Base-by-base conservation (phyloP, 2,797 vertebrate genomes). In the Phyllotis vaccarum region DNA sequence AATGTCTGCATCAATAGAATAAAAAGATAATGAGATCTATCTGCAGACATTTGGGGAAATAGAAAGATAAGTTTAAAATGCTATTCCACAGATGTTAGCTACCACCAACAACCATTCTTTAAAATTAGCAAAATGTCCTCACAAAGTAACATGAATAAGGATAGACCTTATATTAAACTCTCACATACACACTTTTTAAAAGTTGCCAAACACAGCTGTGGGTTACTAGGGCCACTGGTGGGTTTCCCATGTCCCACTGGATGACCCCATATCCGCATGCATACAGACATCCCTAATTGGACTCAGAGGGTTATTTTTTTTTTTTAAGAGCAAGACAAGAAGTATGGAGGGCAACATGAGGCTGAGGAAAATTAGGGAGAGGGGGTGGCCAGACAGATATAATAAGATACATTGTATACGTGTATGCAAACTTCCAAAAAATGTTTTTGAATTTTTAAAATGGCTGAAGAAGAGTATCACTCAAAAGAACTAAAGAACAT, bases 101-200 rank as follows among this genome's bases (percentile, higher is more conserved):
- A 52, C 46, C 40, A 86, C 62, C 37, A 9, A 54, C 29, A 86
- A 92, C 12, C 34, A 4, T 87, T 92, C 49, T 72, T 79, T 74
- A 95, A 97, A 60, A 24, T 10, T 34, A 64, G 58, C 34, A 17
- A n/a, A 7, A 37, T 37, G 56, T 88, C 21, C 46, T 90, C 64
- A 79, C 43, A 92, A 90, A 90, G 58, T 88, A 85, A 62, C 88
- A n/a, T 82, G 19, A 88, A 87, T 91, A 85, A 94, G 21, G 52
- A 62, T 40, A 70, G 40, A 72, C 8, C 66, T 74, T 90, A 89
- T 17, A 74, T 74, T 86, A 78, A 37, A 86, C 37, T 43, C 56
- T 37, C 54, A 78, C 43, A 76, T 29, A 80, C n/a, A 72, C 34
- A 56, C 37, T 80, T 54, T 52, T 40, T 52, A 62, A 76, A 76